Evolutionary conservation across 2,113 vertebrate species (phyloP), one percentile per base, ranked within the genome.

Genomic region (Nothobranchius kuhntae): DNA sequence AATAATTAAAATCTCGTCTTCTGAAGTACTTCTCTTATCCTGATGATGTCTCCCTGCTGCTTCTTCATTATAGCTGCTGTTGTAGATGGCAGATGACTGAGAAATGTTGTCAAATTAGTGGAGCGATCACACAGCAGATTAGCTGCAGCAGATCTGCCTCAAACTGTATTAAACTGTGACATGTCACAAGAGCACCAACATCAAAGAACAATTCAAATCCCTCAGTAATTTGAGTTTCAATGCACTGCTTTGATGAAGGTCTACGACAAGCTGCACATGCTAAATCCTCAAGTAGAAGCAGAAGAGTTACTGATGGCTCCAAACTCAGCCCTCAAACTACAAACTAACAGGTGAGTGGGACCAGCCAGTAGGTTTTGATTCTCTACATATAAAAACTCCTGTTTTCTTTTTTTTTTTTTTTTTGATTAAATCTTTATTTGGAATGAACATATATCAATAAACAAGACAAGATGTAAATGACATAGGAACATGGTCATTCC

Each of bases 251-350:
- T 90, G 56, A 82, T 89, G 65, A 38, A 91, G 97, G 98, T 98
- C 38, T 98, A 96, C 89, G 96, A 99, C 78, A 95, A 95, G 59
- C 89, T 99, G 52, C 86, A 87, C 35, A 84, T 99, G 64, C 48
- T 96, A 71, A 92, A 91, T 82, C 95, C 96, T 12, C 91, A 92
- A 83, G 73, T 93, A 15, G 90, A 94, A 82, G 83, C 91, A 13
- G 94, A 93, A 9, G 94, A 95, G 75, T 93, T 98, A 68, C 75
- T 93, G 70, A 91, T 94, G 91, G 91, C 91, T 63, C 92, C 93
- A 0, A 93, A 93, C 80, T 93, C 93, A 0, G 73, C 77, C 35
- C 80, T 94, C 30, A 91, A 86, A 54, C 90, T 94, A 1, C 90
- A 92, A 24, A 94, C 92, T 9, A 93, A 90, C 90, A 89, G 93